Conservation (phyloP, 2,797 vertebrate species). For the Caiman crocodilus region DNA sequence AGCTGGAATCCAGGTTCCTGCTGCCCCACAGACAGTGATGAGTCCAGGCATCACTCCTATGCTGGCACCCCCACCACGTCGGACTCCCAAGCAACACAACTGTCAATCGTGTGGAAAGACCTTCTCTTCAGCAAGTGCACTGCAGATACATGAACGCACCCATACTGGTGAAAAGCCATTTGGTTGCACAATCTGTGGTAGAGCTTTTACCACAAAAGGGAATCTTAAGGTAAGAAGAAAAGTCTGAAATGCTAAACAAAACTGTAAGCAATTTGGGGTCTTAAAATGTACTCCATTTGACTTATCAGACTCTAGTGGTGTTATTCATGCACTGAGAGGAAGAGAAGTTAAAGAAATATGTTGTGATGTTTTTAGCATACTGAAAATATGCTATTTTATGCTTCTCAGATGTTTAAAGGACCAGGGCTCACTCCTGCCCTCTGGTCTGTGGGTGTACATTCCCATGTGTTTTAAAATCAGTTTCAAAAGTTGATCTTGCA, state of each 20-base stretch:
- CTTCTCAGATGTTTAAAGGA: neutral
- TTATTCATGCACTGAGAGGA: neutral
- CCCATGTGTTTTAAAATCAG: neutral
- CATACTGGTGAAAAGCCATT: slow-evolving; percentile 99
- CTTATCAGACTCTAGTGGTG: neutral
- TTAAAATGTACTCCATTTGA: slow-evolving; percentile 11
- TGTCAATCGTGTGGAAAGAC: slow-evolving; percentile 99
- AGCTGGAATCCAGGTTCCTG: slow-evolving; percentile 90
- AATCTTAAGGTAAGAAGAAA: slow-evolving; percentile 94
- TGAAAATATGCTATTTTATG: too few relatives aligned
- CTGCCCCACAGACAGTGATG: slow-evolving; percentile 90
- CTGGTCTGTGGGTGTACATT: neutral
- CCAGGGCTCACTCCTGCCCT: neutral
- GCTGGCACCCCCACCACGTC: slow-evolving; percentile 96
- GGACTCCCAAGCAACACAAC: slow-evolving; percentile 99
- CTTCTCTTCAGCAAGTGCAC: slow-evolving; percentile 98
- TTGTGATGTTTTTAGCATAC: rapidly evolving
- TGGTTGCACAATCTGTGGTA: slow-evolving; percentile 98
- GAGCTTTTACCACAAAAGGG: slow-evolving; percentile 99
- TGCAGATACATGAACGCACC: slow-evolving; percentile 99
- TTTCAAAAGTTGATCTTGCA: rapidly evolving
- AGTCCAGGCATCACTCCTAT: slow-evolving; percentile 93
- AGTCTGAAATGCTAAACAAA: slow-evolving; percentile 55
- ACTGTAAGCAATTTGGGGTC: slow-evolving; percentile 56
- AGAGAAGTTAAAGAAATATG: neutral